Evolutionary conservation across 2,797 vertebrate genomes (phyloP).

Genomic region (Leuciscus waleckii): DNA sequence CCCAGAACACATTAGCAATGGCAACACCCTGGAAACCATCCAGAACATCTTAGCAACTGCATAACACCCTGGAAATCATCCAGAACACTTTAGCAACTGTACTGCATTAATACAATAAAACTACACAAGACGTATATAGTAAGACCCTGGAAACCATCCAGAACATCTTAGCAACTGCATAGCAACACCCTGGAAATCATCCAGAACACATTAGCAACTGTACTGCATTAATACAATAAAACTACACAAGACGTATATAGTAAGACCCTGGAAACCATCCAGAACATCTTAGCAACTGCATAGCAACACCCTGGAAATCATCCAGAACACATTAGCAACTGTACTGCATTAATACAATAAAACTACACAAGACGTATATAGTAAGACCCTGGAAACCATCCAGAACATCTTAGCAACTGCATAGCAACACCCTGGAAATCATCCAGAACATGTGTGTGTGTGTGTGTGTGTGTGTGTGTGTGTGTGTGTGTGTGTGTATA

Average conservation of each 20-base stretch:
- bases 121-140: neutral
- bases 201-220: neutral
- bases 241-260: neutral
- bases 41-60: neutral
- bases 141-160: neutral
- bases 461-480: neutral
- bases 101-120: neutral
- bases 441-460: neutral
- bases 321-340: neutral
- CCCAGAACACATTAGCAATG: no score
- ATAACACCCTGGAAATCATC: no score
- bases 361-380: neutral
- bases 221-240: neutral
- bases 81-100: neutral
- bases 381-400: neutral
- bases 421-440: no score
- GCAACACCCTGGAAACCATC: no score
- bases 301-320: neutral
- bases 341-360: neutral
- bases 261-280: neutral
- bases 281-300: neutral
- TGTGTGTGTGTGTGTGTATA: conserved; percentile 9
- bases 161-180: neutral
- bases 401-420: no score
- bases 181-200: neutral